phyloP scores from a whole-genome alignment of 2,113 vertebrate genomes.

The Motacilla tschutschensis region DNA sequence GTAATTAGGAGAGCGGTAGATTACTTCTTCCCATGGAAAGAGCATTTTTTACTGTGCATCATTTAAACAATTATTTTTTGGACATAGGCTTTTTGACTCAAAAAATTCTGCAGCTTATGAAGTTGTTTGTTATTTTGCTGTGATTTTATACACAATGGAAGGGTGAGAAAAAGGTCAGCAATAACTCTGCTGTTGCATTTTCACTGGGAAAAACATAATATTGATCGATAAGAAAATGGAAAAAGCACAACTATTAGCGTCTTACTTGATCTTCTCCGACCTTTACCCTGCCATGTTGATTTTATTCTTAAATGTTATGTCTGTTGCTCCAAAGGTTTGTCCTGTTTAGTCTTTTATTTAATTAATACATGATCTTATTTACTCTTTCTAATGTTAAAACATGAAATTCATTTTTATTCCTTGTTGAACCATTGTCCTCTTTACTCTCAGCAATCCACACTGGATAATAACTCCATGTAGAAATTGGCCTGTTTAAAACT shows the following conservation, averaged over 20 bases:
- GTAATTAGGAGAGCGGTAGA: slow-evolving; percentile 1
- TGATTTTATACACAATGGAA: slow-evolving; percentile 72
- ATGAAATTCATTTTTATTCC: slow-evolving; percentile 56
- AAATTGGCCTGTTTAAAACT: background rate
- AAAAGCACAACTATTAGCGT: slow-evolving; percentile 74
- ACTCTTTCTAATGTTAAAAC: slow-evolving; percentile 67
- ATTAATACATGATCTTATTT: slow-evolving; percentile 70
- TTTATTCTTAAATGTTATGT: slow-evolving; percentile 77
- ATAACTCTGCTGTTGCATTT: slow-evolving; percentile 76
- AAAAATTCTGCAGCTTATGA: slow-evolving; percentile 72
- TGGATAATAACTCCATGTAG: background rate
- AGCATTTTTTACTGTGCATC: background rate
- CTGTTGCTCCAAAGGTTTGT: slow-evolving; percentile 74
- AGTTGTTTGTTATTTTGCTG: slow-evolving; percentile 78
- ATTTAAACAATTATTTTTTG: slow-evolving; percentile 49
- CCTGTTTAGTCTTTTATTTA: slow-evolving; percentile 75
- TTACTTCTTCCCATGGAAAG: background rate
- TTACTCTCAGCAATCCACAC: background rate
- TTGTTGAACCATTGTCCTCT: slow-evolving; percentile 67
- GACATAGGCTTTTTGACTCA: slow-evolving; percentile 34
- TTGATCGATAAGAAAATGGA: slow-evolving; percentile 83
- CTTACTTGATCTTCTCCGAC: slow-evolving; percentile 77
- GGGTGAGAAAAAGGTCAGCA: slow-evolving; percentile 81
- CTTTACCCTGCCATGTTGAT: slow-evolving; percentile 74
- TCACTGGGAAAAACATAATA: slow-evolving; percentile 75